A percentile compares a stretch with the other conserved stretches of the same genome.
phyloP scores from a whole-genome alignment of 2,113 vertebrate species.

The Phycodurus eques region DNA sequence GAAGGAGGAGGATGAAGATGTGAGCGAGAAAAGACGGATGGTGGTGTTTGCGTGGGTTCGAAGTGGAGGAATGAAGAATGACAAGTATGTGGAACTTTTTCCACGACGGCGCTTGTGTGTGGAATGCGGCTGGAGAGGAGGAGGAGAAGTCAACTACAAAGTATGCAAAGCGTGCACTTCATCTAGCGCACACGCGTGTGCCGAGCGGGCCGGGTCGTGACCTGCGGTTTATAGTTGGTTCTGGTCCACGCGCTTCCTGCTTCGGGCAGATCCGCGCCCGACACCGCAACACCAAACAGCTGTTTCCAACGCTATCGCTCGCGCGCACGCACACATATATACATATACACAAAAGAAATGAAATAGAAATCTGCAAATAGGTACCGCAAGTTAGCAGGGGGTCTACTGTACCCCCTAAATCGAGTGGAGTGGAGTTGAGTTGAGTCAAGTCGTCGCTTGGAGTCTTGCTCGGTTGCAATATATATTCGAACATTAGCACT shows the following conservation, averaged over 20 bases:
- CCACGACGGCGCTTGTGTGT: constrained; percentile 63
- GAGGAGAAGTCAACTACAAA: background rate
- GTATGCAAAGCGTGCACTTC: constrained; percentile 27
- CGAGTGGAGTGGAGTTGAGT: too few species aligned
- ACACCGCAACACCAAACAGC: constrained; percentile 57
- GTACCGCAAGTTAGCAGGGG: too few species aligned
- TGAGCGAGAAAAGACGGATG: constrained; percentile 24
- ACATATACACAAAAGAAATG: background rate
- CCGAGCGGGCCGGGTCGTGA: constrained; percentile 68
- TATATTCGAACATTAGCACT: too few species aligned
- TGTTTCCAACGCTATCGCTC: constrained; percentile 41
- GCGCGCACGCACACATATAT: constrained; percentile 13
- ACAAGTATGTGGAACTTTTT: constrained; percentile 75
- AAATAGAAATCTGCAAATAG: too few species aligned
- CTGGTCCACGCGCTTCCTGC: constrained; percentile 74
- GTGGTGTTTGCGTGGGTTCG: background rate
- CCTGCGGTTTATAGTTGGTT: constrained; percentile 72
- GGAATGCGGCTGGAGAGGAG: constrained; percentile 31
- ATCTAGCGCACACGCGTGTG: constrained; percentile 28
- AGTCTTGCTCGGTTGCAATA: too few species aligned
- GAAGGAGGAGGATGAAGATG: constrained; percentile 14
- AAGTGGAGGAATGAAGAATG: constrained; percentile 67
- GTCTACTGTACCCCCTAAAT: too few species aligned
- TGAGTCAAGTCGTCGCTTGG: too few species aligned
- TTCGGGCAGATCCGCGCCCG: constrained; percentile 56